Base-by-base conservation (phyloP, 2,888 invertebrate species). In the Sympetrum striolatum region DNA sequence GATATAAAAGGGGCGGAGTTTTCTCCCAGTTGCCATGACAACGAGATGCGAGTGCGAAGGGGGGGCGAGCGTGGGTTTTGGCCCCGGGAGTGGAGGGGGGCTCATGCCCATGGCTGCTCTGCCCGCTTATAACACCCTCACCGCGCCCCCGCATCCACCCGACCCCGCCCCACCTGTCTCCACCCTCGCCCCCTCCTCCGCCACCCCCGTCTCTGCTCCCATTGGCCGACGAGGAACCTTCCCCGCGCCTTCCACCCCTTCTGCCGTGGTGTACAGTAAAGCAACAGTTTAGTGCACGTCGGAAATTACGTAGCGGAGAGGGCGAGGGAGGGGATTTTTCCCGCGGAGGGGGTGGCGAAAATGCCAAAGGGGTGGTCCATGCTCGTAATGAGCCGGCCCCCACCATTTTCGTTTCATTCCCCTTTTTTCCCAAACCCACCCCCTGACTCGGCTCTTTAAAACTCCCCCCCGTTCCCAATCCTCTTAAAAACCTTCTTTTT, bases 1-100 rank as follows among this genome's bases (percentile, higher is more conserved):
- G 58, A 82, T 82, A 58, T 58, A 37, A 86, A 64, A 64, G 86
- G 86, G 86, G 86, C 86, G 86, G 86, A 86, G 86, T 86, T 86
- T 86, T 86, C 86, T 58, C 60, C 53, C 6, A 39, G 86, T 86
- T 86, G 37, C 86, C 86, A 86, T 86, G 86, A 22, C n/a, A 64
- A 60, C 86, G 37, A 58, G 86, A 64, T 37, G 64, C 18, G 37
- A 64, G 37, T 37, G 35, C 25, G 12, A 22, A 37, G 82, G 35
- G 82, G 44, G 25, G 58, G 2, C 5, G 10, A 48, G 82, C 4
- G 82, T 48, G 53, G 8, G 35, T 25, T 48, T 35, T 31, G 48
- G 81, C 8, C 48, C 14, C 25, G 48, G 25, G 58, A 31, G 35
- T 58, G 35, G 22, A 22, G 25, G 37, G 58, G 31, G 82, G 31